Evolutionary conservation across 2,888 invertebrate species (phyloP).

Genomic region (Pecten maximus): DNA sequence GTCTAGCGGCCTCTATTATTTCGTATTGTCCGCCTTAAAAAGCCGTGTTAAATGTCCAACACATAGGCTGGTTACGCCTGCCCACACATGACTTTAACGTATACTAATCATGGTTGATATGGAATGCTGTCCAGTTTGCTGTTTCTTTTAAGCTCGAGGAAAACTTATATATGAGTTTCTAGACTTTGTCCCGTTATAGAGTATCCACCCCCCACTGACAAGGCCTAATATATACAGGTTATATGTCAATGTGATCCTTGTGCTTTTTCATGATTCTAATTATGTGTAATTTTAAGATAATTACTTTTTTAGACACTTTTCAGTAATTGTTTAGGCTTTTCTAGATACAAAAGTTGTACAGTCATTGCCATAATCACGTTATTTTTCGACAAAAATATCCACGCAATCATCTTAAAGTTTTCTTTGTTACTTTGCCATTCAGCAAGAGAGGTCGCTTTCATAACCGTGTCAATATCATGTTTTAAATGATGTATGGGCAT

Average conservation of each 20-base stretch:
- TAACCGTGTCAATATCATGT: neutral
- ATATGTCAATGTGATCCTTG: neutral
- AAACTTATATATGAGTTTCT: neutral
- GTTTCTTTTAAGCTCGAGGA: neutral
- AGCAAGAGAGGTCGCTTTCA: neutral
- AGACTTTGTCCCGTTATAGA: neutral
- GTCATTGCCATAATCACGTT: neutral
- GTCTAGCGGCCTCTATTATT: neutral
- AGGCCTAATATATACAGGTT: neutral
- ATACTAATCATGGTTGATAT: neutral
- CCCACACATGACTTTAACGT: neutral
- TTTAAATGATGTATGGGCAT: neutral
- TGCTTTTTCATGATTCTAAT: neutral
- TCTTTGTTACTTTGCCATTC: neutral
- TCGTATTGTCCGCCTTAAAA: neutral
- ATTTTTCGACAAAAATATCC: neutral
- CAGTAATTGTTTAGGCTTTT: neutral
- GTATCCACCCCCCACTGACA: neutral
- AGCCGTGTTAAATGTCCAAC: neutral
- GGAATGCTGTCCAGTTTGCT: neutral
- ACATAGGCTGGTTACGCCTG: neutral
- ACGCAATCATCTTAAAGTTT: neutral
- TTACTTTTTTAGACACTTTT: neutral
- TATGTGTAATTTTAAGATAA: neutral
- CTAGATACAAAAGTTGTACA: neutral